Evolutionary conservation across 1,140 invertebrate species (phyloP), one percentile per base, ranked within the genome.

Genomic region (Tachypleus tridentatus): DNA sequence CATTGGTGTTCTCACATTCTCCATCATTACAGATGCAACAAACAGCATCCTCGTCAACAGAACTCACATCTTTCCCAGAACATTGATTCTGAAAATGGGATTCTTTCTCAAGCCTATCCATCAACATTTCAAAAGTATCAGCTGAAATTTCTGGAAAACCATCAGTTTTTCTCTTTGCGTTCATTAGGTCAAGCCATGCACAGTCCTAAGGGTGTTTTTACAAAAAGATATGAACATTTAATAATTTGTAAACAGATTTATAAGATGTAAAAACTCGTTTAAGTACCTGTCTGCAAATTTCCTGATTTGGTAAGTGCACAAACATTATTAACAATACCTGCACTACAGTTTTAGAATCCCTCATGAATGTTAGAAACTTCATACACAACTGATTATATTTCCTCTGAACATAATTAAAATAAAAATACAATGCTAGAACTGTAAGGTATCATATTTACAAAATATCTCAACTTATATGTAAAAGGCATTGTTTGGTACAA

Each of bases 71-170:
- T 70, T 76, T 76, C 3, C 78, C 78, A 49, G 71, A 74, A 62
- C 72, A 83, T 67, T 91, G 87, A 66, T 85, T 84, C 73, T 93
- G 91, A 77, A 98, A 97, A 77, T 94, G 96, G 3, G 93, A 97
- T 78, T 98, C 94, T 76, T 98, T 98, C 75, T 98, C 95, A 67
- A 98, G 79, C 65, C 93, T 82, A 79, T 98, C 95, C 93, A 98
- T 97, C 5, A 98, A 77, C 3, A 96, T 76, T 78, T 98, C 95
- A 78, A 98, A 87, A 0, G 85, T 88, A 73, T 95, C 89, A 51
- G 89, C 84, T 61, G 85, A 83, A n/a, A 96, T 85, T 59, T 79
- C 76, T 4, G 82, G 76, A 4, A 93, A 74, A 4, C 84, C 83
- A 60, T 85, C 81, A 48, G 83, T 83, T 69, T 82, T 77, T 64